Evolutionary conservation across 2,113 vertebrate species (phyloP).

Genomic region (Platysternon megacephalum): DNA sequence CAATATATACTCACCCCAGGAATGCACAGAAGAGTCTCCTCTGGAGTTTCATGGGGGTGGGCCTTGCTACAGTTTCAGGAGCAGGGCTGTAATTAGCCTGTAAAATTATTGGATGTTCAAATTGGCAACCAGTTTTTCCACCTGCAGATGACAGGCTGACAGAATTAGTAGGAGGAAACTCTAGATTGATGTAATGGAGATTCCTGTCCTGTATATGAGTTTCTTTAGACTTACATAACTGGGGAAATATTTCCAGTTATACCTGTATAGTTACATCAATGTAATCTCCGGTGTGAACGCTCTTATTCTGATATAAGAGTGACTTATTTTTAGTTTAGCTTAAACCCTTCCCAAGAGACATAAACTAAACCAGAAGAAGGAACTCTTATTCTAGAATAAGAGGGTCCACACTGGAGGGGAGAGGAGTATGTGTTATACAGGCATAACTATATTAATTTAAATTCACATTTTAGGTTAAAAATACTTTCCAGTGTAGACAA

Average conservation of each 20-base stretch:
- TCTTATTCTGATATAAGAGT: not conserved
- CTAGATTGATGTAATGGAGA: not conserved
- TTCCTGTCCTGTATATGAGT: not conserved
- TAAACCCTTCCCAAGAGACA: not conserved
- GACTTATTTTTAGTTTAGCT: not conserved
- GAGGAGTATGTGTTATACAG: not conserved
- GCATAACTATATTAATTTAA: not conserved
- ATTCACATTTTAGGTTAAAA: not conserved
- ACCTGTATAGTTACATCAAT: not conserved
- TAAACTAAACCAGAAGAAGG: not conserved
- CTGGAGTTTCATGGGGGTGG: not conserved
- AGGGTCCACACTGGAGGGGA: not conserved
- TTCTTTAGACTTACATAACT: not conserved
- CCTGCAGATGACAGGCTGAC: fast-evolving
- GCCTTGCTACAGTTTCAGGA: not conserved
- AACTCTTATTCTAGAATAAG: not conserved
- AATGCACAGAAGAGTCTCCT: not conserved
- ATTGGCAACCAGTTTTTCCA: not conserved
- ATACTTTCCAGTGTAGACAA: not conserved
- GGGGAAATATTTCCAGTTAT: not conserved
- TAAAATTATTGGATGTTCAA: not conserved
- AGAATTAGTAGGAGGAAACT: not conserved
- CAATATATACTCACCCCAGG: fast-evolving
- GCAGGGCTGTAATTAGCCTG: not conserved
- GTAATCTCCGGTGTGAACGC: fast-evolving